These are phyloP conservation scores for Tetrapedia diversipes DNA, from an alignment of 2,888 invertebrate species.

Conservation along the genomic window DNA sequence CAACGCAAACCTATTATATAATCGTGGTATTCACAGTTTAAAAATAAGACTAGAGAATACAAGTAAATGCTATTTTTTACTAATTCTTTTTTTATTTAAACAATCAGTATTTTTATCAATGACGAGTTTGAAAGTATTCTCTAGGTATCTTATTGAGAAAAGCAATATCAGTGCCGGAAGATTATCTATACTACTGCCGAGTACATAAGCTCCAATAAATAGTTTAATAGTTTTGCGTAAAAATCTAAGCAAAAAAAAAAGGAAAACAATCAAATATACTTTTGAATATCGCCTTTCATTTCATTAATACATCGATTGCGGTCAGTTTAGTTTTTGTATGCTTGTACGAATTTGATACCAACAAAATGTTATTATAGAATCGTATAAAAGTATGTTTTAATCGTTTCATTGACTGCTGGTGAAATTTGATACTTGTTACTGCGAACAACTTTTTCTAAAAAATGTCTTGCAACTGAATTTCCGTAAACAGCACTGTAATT, in stretches of 20 bases:
- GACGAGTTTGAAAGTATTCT: slow-evolving; percentile 27
- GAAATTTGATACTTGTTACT: slow-evolving; percentile 10
- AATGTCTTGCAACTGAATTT: neutral
- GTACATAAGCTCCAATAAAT: slow-evolving; percentile 28
- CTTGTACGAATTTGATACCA: slow-evolving; percentile 45
- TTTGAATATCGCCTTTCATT: slow-evolving; percentile 1
- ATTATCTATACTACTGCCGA: slow-evolving; percentile 52
- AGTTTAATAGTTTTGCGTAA: slow-evolving; percentile 11
- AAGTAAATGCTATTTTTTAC: slow-evolving; percentile 5
- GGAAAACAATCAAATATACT: neutral
- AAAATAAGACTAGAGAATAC: slow-evolving; percentile 41
- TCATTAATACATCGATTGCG: neutral
- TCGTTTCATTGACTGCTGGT: neutral
- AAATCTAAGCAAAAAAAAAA: neutral
- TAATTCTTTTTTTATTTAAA: neutral
- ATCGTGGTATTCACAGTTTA: slow-evolving; percentile 2
- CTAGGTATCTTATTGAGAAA: slow-evolving; percentile 43
- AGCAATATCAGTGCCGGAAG: slow-evolving; percentile 65
- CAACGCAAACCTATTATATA: slow-evolving; percentile 13
- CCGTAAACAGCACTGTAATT: slow-evolving; percentile 19
- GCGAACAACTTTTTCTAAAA: slow-evolving; percentile 17
- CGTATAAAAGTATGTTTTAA: neutral
- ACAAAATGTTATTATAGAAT: slow-evolving; percentile 1
- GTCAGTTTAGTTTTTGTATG: slow-evolving; percentile 25
- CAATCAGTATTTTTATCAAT: neutral